These are phyloP conservation scores for Gymnodraco acuticeps DNA, from an alignment of 2,797 vertebrate genomes.

Conservation along the genomic window DNA sequence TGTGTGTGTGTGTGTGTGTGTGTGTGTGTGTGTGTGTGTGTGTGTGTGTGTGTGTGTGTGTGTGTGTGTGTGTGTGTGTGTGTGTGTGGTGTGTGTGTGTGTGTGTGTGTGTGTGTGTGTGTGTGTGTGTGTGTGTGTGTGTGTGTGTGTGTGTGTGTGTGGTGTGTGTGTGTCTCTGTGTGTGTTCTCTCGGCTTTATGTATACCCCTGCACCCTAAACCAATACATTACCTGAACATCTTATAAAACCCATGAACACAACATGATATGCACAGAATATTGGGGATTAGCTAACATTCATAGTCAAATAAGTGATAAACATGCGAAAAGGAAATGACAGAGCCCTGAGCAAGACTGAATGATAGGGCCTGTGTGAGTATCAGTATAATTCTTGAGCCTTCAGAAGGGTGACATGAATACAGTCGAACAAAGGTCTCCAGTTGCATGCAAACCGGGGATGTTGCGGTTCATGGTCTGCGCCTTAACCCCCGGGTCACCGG, in stretches of 20 bases:
- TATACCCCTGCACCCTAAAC: not conserved
- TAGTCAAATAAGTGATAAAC: not conserved
- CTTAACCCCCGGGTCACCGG: not conserved
- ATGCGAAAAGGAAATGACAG: not conserved
- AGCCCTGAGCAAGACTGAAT: not conserved
- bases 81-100: conserved; percentile 40
- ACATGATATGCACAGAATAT: not conserved
- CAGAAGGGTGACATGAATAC: not conserved
- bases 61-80: not conserved
- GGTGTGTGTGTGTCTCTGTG: no score
- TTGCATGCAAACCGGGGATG: not conserved
- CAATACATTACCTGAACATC: not conserved
- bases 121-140: no score
- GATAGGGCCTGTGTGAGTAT: not conserved
- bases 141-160: no score
- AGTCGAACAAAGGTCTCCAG: not conserved
- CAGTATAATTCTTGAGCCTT: not conserved
- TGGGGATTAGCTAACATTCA: not conserved
- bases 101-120: not conserved
- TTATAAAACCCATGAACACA: not conserved
- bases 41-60: conserved; percentile 12
- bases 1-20: not conserved
- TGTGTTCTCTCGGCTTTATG: no score
- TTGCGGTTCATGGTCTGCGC: not conserved
- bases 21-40: conserved; percentile 39